phyloP scores from a whole-genome alignment of 1,140 invertebrate species.

The Acyrthosiphon pisum region DNA sequence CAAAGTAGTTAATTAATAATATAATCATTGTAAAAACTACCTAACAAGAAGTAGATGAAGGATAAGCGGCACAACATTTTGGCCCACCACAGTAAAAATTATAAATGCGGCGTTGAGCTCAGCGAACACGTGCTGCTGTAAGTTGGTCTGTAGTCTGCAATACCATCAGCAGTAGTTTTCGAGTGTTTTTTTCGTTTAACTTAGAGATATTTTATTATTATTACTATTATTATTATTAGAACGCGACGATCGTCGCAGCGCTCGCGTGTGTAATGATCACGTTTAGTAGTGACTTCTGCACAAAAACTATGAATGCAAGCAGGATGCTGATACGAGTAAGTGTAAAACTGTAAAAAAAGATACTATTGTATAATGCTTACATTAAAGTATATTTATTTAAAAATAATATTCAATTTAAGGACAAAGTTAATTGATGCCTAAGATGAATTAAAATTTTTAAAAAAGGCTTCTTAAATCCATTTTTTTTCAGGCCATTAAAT shows the following conservation, averaged over 20 bases:
- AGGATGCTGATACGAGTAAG: neutral
- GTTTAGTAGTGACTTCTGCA: neutral
- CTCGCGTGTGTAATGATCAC: too few relatives aligned
- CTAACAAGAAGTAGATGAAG: neutral
- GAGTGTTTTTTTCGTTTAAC: neutral
- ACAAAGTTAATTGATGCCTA: neutral
- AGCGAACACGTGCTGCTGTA: neutral
- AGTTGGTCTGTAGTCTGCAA: neutral
- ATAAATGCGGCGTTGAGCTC: neutral
- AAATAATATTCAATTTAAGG: neutral
- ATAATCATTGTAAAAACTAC: neutral
- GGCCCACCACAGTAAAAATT: neutral
- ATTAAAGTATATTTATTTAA: neutral
- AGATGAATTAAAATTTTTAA: neutral
- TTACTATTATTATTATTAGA: neutral
- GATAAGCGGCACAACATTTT: neutral
- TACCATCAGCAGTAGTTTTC: neutral
- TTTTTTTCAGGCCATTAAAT: too few relatives aligned
- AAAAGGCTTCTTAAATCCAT: too few relatives aligned
- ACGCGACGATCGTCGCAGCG: neutral
- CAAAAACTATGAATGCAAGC: neutral
- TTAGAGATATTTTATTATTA: neutral
- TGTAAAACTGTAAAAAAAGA: neutral
- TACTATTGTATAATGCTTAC: neutral
- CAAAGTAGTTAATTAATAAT: neutral